Conservation (phyloP, 2,797 vertebrate species). For the Lophura swinhoii region DNA sequence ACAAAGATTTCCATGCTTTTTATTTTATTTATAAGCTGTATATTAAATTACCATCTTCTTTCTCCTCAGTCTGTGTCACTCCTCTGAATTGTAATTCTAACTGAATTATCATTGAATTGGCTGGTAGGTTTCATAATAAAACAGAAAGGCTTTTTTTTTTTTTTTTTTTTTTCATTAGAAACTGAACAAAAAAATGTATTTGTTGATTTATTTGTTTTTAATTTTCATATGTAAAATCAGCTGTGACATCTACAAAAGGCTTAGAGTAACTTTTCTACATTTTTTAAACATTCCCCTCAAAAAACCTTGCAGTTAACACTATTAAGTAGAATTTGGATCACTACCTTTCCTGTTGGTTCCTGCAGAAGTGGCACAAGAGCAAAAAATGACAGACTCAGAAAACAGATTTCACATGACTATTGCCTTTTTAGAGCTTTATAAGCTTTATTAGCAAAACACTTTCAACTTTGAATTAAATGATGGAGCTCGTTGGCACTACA, state of each 20-base stretch:
- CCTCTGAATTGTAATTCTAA: background rate
- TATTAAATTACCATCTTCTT: background rate
- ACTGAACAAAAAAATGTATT: fast-evolving
- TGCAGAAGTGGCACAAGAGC: background rate
- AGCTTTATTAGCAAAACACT: slow-evolving; percentile 35
- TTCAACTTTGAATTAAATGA: slow-evolving; percentile 16
- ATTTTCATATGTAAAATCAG: background rate
- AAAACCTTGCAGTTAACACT: background rate
- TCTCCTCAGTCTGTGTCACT: background rate
- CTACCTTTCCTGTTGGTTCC: background rate
- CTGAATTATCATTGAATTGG: background rate
- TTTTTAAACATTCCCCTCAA: background rate
- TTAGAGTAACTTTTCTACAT: background rate
- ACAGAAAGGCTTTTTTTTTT: background rate
- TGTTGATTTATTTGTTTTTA: background rate
- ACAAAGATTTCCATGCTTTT: background rate
- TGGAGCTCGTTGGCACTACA: background rate
- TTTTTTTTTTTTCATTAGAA: background rate
- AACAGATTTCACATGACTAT: background rate
- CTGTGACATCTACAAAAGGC: background rate
- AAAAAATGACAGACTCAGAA: background rate
- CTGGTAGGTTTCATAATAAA: background rate
- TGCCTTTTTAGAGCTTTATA: slow-evolving; percentile 23
- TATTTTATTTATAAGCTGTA: background rate
- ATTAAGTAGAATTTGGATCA: background rate